Evolutionary conservation across 1,140 invertebrate genomes (phyloP).

Genomic region (Danaus plexippus): DNA sequence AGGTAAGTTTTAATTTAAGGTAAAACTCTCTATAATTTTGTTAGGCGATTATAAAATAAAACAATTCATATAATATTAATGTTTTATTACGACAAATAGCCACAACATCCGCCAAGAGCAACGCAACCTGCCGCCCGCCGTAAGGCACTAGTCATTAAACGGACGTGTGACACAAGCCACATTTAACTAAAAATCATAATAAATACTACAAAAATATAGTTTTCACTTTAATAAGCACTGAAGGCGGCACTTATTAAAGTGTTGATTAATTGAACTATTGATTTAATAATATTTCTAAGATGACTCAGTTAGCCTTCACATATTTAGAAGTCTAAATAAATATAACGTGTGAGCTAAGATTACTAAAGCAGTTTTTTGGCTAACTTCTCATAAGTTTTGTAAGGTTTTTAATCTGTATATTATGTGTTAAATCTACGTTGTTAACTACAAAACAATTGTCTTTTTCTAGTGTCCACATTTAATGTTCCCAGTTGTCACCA

Average conservation of each 20-base stretch:
- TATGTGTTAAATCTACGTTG: too few relatives aligned
- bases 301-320: not conserved
- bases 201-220: conserved; percentile 47
- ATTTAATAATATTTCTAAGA: not conserved
- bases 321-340: not conserved
- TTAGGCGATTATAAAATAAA: too few relatives aligned
- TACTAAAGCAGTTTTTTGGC: too few relatives aligned
- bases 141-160: conserved; percentile 59
- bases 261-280: not conserved
- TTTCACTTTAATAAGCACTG: conserved; percentile 11
- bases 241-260: conserved; percentile 2
- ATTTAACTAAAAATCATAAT: conserved; percentile 22
- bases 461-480: too few relatives aligned
- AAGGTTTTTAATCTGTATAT: too few relatives aligned
- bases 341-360: too few relatives aligned
- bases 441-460: too few relatives aligned
- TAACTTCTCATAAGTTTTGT: too few relatives aligned
- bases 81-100: conserved; percentile 37
- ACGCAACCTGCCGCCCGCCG: conserved; percentile 50
- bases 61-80: conserved; percentile 1
- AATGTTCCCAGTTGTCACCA: too few relatives aligned
- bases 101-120: conserved; percentile 49
- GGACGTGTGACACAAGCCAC: conserved; percentile 39
- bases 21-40: too few relatives aligned
- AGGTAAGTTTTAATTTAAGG: too few relatives aligned